phyloP scores from a whole-genome alignment of 2,797 vertebrate genomes.

The Xenops minutus region DNA sequence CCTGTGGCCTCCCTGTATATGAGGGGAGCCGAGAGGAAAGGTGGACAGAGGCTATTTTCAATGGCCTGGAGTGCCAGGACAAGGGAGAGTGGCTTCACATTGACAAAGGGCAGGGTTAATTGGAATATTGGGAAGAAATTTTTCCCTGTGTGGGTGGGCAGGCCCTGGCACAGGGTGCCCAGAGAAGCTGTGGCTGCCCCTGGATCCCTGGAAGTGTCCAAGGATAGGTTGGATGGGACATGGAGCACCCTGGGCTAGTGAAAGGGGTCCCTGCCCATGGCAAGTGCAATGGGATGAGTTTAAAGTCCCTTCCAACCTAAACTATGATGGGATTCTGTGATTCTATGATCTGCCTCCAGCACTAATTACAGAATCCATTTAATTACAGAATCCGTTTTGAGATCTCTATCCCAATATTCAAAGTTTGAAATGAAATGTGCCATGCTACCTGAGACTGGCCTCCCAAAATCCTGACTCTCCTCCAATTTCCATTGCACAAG shows the following conservation, averaged over 20 bases:
- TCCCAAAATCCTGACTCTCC: not conserved
- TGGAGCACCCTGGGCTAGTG: fast-evolving
- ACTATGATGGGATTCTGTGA: not conserved
- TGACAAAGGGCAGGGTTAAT: not conserved
- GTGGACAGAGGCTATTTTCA: not conserved
- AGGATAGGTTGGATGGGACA: not conserved
- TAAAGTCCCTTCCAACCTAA: not conserved
- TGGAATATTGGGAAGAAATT: not conserved
- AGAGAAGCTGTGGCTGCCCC: not conserved
- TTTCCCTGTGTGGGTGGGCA: not conserved
- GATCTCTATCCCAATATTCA: not conserved
- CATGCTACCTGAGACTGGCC: not conserved
- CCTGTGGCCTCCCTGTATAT: not conserved
- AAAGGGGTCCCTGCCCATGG: not conserved
- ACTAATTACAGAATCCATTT: not conserved
- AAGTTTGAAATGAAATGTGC: not conserved
- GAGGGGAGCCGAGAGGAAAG: not conserved
- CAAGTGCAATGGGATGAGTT: not conserved
- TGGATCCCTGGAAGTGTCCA: not conserved
- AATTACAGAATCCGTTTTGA: not conserved
- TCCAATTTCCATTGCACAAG: not conserved
- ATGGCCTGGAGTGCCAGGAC: not conserved
- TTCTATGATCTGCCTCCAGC: not conserved
- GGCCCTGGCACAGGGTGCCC: not conserved
- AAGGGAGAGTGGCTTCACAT: not conserved